Conservation (phyloP, 30 jellyfish, hydroid and myxozoan species). For the Clytia hemisphaerica region DNA sequence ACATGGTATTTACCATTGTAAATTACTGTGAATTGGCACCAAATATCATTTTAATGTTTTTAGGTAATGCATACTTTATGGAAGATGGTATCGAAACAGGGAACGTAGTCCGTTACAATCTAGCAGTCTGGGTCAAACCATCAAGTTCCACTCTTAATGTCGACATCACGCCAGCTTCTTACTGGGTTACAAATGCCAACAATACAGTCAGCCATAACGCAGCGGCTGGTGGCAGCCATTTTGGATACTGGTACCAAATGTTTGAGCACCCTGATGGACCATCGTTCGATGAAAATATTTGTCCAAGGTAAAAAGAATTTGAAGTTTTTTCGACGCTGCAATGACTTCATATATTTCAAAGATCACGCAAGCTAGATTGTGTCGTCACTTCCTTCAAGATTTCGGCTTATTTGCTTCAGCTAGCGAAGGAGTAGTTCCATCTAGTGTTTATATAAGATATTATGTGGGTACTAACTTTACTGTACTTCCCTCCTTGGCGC, state of each 20-base stretch:
- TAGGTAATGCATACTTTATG: conserved; percentile 94
- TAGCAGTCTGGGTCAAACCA: conserved; percentile 83
- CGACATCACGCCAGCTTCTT: conserved; percentile 92
- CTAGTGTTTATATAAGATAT: too few relatives aligned
- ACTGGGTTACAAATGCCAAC: conserved; percentile 93
- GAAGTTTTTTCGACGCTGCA: neutral
- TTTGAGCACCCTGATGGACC: conserved; percentile 95
- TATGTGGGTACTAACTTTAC: too few relatives aligned
- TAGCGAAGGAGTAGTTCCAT: too few relatives aligned
- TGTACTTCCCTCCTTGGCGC: too few relatives aligned
- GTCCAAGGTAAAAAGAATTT: conserved; percentile 79
- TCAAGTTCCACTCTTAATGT: conserved; percentile 96
- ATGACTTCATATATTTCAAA: too few relatives aligned
- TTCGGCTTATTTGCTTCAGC: too few relatives aligned
- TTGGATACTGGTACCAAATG: conserved; percentile 98
- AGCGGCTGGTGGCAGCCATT: conserved; percentile 99
- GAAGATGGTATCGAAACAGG: conserved; percentile 95
- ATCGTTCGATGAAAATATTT: conserved; percentile 51
- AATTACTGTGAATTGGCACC: too few relatives aligned
- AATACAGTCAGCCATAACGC: conserved; percentile 89
- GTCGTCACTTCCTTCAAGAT: too few relatives aligned
- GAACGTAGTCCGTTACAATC: conserved; percentile 67
- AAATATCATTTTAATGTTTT: neutral
- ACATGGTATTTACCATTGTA: too few relatives aligned
- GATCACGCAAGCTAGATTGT: too few relatives aligned